Evolutionary conservation across 1,140 invertebrate species (phyloP).

Genomic region (Drosophila tani): DNA sequence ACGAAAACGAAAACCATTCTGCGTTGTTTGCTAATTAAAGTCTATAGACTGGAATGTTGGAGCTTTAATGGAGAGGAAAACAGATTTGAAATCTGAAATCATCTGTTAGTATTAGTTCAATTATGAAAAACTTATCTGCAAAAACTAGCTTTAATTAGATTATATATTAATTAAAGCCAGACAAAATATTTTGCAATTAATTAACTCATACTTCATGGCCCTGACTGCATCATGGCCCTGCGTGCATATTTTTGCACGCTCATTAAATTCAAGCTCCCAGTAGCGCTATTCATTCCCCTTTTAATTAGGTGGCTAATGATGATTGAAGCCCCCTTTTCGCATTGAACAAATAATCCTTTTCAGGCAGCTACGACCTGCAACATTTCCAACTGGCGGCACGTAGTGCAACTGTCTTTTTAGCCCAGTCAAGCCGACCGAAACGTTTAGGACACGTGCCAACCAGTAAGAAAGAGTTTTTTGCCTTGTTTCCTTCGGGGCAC

Average conservation of each 20-base stretch:
- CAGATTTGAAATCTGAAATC: not conserved
- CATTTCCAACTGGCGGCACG: slow-evolving; percentile 29
- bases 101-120: not conserved
- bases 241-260: not conserved
- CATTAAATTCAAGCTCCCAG: slow-evolving; percentile 22
- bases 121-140: not conserved
- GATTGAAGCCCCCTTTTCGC: slow-evolving; percentile 25
- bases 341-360: slow-evolving; percentile 39
- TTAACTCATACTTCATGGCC: slow-evolving; percentile 2
- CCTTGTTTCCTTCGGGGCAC: slow-evolving; percentile 6
- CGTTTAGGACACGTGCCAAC: slow-evolving; percentile 42
- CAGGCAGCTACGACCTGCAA: slow-evolving; percentile 2
- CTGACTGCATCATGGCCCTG: no score
- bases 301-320: slow-evolving; percentile 50
- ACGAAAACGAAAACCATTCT: slow-evolving; percentile 2
- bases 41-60: not conserved
- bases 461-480: slow-evolving; percentile 27
- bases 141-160: not conserved
- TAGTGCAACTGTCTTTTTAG: slow-evolving; percentile 23
- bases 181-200: slow-evolving; percentile 4
- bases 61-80: not conserved
- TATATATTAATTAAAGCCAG: slow-evolving; percentile 5
- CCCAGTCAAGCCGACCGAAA: slow-evolving; percentile 28
- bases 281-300: slow-evolving; percentile 19
- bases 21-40: slow-evolving; percentile 33